Evolutionary conservation across 2,113 vertebrate genomes (phyloP).

Genomic region (pig (Sus scrofa)): DNA sequence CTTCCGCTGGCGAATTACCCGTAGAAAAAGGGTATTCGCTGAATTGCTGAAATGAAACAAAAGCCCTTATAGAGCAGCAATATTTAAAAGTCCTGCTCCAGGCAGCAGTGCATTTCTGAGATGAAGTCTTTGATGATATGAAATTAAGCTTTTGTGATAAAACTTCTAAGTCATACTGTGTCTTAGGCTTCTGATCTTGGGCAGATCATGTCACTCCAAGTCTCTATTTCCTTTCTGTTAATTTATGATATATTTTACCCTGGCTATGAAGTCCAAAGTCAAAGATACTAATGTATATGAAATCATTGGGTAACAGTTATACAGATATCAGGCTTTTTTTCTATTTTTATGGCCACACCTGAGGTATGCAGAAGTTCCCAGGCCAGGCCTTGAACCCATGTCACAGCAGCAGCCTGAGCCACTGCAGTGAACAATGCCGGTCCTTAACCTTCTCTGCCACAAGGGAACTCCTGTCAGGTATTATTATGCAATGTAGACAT

Average conservation of each 20-base stretch:
- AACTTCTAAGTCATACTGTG: not conserved
- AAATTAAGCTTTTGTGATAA: conserved; percentile 46
- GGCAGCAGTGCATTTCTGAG: not conserved
- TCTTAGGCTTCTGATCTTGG: not conserved
- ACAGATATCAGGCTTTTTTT: not conserved
- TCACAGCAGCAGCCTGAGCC: too few species aligned
- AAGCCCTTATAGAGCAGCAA: not conserved
- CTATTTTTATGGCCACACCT: too few species aligned
- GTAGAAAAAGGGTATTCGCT: not conserved
- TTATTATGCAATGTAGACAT: not conserved
- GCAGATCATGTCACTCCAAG: not conserved
- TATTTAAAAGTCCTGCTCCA: conserved; percentile 34
- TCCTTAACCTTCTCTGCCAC: too few species aligned
- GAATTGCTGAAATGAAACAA: conserved; percentile 53
- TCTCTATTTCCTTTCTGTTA: not conserved
- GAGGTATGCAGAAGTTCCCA: too few species aligned
- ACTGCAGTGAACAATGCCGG: too few species aligned
- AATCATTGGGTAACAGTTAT: not conserved
- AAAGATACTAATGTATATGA: not conserved
- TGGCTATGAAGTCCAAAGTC: not conserved
- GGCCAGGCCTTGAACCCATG: too few species aligned
- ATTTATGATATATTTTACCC: not conserved
- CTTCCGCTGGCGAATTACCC: conserved; percentile 35
- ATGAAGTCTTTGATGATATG: conserved; percentile 37
- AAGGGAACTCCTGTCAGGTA: not conserved